Percentiles rank a stretch among this genome's conserved stretches.
phyloP scores from a whole-genome alignment of 1,140 invertebrate species.

The Saccostrea glomerata region DNA sequence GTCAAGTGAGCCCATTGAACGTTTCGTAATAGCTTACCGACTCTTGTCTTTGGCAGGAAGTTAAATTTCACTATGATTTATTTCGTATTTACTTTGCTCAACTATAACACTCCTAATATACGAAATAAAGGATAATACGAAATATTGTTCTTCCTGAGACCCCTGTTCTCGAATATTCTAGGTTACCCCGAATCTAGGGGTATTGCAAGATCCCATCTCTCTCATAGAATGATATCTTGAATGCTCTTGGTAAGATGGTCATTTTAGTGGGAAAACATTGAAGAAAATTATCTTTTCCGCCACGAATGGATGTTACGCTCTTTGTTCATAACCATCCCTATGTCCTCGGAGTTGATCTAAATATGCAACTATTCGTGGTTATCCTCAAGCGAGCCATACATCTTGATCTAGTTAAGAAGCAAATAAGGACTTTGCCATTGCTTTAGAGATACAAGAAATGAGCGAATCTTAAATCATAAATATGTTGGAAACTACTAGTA shows the following conservation, averaged over 20 bases:
- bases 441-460: neutral
- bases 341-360: conserved; percentile 1
- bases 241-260: too few relatives aligned
- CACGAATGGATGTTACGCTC: neutral
- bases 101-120: neutral
- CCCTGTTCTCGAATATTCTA: neutral
- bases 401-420: neutral
- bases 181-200: neutral
- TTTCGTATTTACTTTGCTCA: conserved; percentile 15
- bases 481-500: neutral
- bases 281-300: neutral
- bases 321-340: conserved; percentile 6
- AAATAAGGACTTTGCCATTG: neutral
- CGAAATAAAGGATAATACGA: neutral
- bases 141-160: neutral
- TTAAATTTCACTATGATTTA: conserved; percentile 30
- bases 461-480: neutral
- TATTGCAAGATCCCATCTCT: neutral
- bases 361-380: neutral
- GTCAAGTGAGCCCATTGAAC: conserved; percentile 29
- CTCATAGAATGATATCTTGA: neutral
- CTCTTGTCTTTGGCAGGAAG: conserved; percentile 15
- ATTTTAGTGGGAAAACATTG: conserved; percentile 7
- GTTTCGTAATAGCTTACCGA: conserved; percentile 30
- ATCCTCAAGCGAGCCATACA: neutral